phyloP scores from a whole-genome alignment of 2,797 vertebrate species.

The Tiaroga cobitis region DNA sequence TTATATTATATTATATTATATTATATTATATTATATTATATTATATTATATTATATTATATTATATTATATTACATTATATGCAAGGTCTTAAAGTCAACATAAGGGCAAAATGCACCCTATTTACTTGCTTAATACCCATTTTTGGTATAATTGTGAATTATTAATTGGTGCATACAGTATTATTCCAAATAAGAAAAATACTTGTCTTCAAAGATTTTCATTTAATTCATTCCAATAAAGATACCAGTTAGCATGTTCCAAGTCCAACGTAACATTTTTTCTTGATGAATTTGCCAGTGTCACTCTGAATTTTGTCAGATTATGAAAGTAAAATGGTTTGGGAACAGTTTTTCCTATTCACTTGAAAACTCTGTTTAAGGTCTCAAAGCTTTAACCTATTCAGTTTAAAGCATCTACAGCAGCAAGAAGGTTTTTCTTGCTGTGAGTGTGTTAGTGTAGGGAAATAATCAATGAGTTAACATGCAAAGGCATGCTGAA shows the following conservation, averaged over 20 bases:
- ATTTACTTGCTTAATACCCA: background rate
- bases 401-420: conserved; percentile 36
- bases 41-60: too few relatives aligned
- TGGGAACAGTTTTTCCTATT: background rate
- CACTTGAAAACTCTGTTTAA: background rate
- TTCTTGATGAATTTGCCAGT: background rate
- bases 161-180: background rate
- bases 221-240: background rate
- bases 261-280: background rate
- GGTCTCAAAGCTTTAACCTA: conserved; percentile 49
- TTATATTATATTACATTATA: background rate
- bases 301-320: background rate
- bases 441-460: conserved; percentile 23
- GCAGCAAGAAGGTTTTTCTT: conserved; percentile 44
- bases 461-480: conserved; percentile 50
- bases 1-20: background rate
- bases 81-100: background rate
- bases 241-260: background rate
- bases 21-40: background rate
- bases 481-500: conserved; percentile 39
- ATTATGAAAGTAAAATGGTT: background rate
- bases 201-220: background rate
- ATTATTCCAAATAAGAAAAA: background rate
- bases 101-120: background rate
- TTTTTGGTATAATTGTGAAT: background rate